phyloP scores from a whole-genome alignment of 1,140 invertebrate genomes.

The Papilio glaucus region DNA sequence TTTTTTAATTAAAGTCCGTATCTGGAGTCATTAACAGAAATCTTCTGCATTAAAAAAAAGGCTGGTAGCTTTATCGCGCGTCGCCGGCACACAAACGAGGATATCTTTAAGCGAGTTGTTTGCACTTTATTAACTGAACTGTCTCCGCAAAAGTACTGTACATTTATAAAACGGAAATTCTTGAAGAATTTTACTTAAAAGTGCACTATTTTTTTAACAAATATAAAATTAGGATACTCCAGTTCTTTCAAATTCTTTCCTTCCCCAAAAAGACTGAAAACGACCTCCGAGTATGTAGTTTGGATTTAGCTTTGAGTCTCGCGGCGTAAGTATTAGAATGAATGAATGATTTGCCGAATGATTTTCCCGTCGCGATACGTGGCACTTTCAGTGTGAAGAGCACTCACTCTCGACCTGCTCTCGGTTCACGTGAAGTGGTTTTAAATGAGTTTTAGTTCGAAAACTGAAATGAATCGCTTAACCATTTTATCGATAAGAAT shows the following conservation, averaged over 20 bases:
- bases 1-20: background rate
- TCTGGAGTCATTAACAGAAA: background rate
- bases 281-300: too few species aligned
- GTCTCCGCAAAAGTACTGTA: background rate
- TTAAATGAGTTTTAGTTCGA: background rate
- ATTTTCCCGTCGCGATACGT: background rate
- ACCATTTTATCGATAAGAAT: too few species aligned
- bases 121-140: slow-evolving; percentile 13
- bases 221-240: too few species aligned
- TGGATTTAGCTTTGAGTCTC: too few species aligned
- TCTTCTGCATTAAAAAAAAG: background rate
- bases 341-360: too few species aligned
- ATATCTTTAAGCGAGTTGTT: slow-evolving; percentile 9
- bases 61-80: background rate
- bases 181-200: background rate
- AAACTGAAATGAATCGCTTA: too few species aligned
- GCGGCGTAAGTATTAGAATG: too few species aligned
- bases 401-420: background rate
- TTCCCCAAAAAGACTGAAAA: too few species aligned
- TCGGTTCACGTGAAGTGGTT: background rate
- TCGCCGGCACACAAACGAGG: background rate
- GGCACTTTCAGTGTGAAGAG: background rate
- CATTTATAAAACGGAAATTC: background rate
- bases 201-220: background rate
- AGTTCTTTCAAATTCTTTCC: too few species aligned